Evolutionary conservation across 1,140 invertebrate species (phyloP).

Genomic region (Drosophila simulans): DNA sequence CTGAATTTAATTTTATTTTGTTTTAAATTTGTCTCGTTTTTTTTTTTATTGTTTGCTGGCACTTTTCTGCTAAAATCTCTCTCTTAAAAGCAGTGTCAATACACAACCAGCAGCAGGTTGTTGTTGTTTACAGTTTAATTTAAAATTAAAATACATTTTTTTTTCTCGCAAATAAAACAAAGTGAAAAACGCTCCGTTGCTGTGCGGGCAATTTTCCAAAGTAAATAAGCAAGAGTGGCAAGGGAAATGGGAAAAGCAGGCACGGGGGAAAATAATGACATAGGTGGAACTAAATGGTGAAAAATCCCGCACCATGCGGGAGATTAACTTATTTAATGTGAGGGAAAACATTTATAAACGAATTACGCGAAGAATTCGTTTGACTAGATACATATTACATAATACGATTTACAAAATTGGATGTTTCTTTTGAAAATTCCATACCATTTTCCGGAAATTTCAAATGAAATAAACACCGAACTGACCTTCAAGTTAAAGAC

Average conservation of each 20-base stretch:
- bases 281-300: slow-evolving; percentile 60
- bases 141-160: slow-evolving; percentile 72
- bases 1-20: slow-evolving; percentile 61
- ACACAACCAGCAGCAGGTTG: slow-evolving; percentile 52
- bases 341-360: slow-evolving; percentile 43
- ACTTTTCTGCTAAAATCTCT: slow-evolving; percentile 50
- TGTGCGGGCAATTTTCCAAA: slow-evolving; percentile 70
- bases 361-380: slow-evolving; percentile 28
- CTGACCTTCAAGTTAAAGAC: slow-evolving; percentile 15
- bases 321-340: slow-evolving; percentile 57
- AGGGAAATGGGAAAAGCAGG: slow-evolving; percentile 12
- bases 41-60: slow-evolving; percentile 20
- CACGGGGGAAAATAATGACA: slow-evolving; percentile 53
- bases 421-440: neutral
- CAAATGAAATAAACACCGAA: slow-evolving; percentile 13
- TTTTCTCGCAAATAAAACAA: slow-evolving; percentile 42
- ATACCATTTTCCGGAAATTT: neutral
- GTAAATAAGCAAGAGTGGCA: slow-evolving; percentile 51
- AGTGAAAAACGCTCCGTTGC: slow-evolving; percentile 37
- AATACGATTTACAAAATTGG: slow-evolving; percentile 19
- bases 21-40: slow-evolving; percentile 34
- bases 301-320: slow-evolving; percentile 39
- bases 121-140: slow-evolving; percentile 70
- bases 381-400: slow-evolving; percentile 5
- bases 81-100: slow-evolving; percentile 56